These are phyloP conservation scores for Vimba vimba DNA, from an alignment of 2,113 vertebrate species.

Conservation along the genomic window DNA sequence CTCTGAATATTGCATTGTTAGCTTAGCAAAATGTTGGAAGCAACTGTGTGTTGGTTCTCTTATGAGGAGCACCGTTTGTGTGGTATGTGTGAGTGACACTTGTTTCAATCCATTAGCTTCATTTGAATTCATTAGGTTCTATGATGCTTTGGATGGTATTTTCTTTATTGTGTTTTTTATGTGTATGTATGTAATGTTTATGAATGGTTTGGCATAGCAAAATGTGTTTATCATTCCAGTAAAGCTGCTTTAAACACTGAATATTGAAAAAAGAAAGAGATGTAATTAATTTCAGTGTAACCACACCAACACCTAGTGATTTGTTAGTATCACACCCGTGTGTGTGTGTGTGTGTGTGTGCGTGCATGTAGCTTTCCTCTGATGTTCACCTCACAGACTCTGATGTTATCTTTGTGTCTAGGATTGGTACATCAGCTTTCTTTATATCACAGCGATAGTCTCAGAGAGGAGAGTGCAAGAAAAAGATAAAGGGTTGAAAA, in stretches of 20 bases:
- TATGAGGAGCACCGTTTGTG: no score
- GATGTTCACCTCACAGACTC: constrained; percentile 29
- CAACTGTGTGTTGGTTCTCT: no score
- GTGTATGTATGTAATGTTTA: constrained; percentile 9
- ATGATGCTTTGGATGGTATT: not conserved
- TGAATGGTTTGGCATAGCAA: not conserved
- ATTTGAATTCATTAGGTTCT: no score
- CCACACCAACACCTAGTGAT: constrained; percentile 7
- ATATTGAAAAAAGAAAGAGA: constrained; percentile 8
- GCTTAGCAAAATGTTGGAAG: no score
- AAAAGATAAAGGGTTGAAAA: constrained; percentile 61
- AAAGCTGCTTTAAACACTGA: not conserved
- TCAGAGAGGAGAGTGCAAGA: constrained; percentile 48
- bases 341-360: not conserved
- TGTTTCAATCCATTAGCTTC: no score
- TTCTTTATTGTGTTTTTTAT: not conserved
- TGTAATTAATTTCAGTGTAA: constrained; percentile 52
- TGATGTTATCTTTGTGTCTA: constrained; percentile 55
- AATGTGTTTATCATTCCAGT: constrained; percentile 2
- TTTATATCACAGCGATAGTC: constrained; percentile 58
- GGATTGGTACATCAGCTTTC: constrained; percentile 39
- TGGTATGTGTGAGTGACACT: no score
- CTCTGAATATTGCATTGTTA: no score
- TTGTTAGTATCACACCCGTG: not conserved
- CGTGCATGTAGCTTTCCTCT: constrained; percentile 17